A percentile compares a stretch with the other conserved stretches of the same genome.
phyloP scores from a whole-genome alignment of 2,888 invertebrate species.

The Sinopyrophorus schimmeli region DNA sequence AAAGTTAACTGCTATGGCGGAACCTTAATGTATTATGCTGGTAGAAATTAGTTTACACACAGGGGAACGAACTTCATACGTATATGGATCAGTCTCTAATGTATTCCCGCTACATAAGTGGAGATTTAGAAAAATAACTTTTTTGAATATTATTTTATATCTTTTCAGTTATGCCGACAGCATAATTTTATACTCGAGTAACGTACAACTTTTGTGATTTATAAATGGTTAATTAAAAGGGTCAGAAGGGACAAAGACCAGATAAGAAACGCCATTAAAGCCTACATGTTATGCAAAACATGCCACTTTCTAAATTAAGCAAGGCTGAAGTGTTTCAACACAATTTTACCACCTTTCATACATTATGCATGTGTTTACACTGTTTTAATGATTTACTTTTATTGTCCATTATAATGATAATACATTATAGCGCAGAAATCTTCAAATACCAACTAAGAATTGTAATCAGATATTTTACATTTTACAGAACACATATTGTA shows the following conservation, averaged over 20 bases:
- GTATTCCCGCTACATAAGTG: neutral
- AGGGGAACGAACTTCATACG: constrained; percentile 13
- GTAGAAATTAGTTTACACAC: constrained; percentile 13
- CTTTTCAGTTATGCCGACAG: neutral
- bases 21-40: constrained; percentile 11
- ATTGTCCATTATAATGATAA: neutral
- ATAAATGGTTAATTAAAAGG: constrained; percentile 11
- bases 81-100: constrained; percentile 8
- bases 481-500: no score
- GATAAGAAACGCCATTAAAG: constrained; percentile 10
- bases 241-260: constrained; percentile 3
- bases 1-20: constrained; percentile 8
- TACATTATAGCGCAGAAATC: no score
- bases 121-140: no score
- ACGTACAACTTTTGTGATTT: constrained; percentile 1
- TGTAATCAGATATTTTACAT: no score
- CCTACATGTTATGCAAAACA: constrained; percentile 8
- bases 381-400: constrained; percentile 10
- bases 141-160: neutral
- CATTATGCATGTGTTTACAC: constrained; percentile 9
- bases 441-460: no score
- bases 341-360: constrained; percentile 5
- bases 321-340: neutral
- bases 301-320: constrained; percentile 4
- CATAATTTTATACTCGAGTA: constrained; percentile 1